Evolutionary conservation across 1,140 invertebrate species (phyloP).

Genomic region (Batillaria attramentaria): DNA sequence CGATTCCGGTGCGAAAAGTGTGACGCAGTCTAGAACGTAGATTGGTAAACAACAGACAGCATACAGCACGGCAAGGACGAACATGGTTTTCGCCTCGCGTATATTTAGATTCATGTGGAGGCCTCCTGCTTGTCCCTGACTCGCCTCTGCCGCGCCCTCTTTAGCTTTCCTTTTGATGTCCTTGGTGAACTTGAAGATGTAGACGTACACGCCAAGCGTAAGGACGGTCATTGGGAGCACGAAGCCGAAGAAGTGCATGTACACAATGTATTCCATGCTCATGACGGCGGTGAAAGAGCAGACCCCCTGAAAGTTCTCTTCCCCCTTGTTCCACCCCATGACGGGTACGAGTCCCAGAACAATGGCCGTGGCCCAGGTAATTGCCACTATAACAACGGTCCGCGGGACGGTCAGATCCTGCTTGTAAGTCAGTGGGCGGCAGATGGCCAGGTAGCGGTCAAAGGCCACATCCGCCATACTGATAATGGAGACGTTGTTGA

Average conservation of each 20-base stretch:
- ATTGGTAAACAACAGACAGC: constrained; percentile 67
- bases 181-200: constrained; percentile 63
- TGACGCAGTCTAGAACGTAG: constrained; percentile 62
- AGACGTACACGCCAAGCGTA: constrained; percentile 64
- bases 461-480: constrained; percentile 63
- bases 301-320: constrained; percentile 33
- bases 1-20: constrained; percentile 43
- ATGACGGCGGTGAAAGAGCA: constrained; percentile 65
- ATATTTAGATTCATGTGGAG: constrained; percentile 60
- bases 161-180: constrained; percentile 47
- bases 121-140: constrained; percentile 31
- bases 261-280: constrained; percentile 67
- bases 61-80: constrained; percentile 62
- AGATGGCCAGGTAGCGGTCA: constrained; percentile 66
- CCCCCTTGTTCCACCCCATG: constrained; percentile 63
- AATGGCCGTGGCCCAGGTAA: constrained; percentile 56
- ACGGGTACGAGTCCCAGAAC: constrained; percentile 64
- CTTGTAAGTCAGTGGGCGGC: constrained; percentile 62
- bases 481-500: constrained; percentile 69
- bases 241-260: constrained; percentile 68
- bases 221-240: constrained; percentile 61
- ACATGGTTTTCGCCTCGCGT: constrained; percentile 65
- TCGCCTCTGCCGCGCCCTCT: constrained; percentile 39
- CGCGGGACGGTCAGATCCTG: constrained; percentile 47
- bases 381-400: constrained; percentile 48